Base-by-base conservation (phyloP, 2,888 invertebrate genomes). In the Caenorhabditis sulstoni region DNA sequence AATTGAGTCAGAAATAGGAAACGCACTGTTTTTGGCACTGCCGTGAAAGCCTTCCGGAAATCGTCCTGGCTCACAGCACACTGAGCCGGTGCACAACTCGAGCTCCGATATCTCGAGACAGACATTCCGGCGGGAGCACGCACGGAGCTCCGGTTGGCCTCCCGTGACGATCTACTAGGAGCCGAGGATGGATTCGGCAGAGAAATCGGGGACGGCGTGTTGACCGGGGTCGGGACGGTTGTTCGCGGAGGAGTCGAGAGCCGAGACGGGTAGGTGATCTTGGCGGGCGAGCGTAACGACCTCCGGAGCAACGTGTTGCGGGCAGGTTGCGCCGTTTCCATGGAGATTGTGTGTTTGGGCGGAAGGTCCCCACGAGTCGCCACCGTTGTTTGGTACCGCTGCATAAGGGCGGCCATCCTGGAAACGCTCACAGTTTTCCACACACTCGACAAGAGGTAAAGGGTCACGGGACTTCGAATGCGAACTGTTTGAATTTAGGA, bases 11-110 rank as follows among this genome's bases (percentile, higher is more conserved):
- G n/a, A n/a, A n/a, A n/a, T n/a, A n/a, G n/a, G n/a, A n/a, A n/a
- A n/a, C n/a, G n/a, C 39, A 74, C 74, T 11, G 62, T 73, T n/a
- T 81, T 80, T 0, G 83, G 81, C 1, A 81, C 83, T 5, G 76
- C 70, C 5, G 18, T 47, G 41, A 83, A 83, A 1, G 71, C 52
- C 58, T 78, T 80, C 29, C 73, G 53, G 45, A 83, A 71, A 41
- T 83, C 83, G 11, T 83, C 83, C 29, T 78, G 65, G 35, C 70
- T 76, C 1, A 83, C 76, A 3, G 78, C 75, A 50, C 53, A 61
- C 20, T 61, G 64, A 14, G 59, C 68, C 12, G 74, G 79, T 12
- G 78, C 78, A 67, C 71, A 67, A 45, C 71, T 73, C 11, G 71
- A 73, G 16, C 65, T 66, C 18, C 78, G 41, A 52, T 73, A 67